Conservation (phyloP, 2,113 vertebrate genomes). For the Noctilio leporinus region DNA sequence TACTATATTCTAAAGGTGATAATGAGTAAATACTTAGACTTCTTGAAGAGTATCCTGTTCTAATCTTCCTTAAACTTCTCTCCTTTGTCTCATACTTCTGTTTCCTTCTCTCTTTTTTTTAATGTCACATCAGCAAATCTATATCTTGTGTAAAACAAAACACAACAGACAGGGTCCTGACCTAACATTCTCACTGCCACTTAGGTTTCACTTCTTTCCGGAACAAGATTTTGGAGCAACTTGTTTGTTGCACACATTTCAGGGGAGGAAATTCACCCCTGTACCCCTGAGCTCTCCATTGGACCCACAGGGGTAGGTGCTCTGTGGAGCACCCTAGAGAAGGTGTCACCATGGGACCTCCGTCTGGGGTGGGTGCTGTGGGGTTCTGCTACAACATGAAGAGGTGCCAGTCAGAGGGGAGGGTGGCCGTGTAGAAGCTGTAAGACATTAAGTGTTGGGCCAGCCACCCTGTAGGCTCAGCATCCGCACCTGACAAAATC, state of each 20-base stretch:
- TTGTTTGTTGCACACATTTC: neutral
- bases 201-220: neutral
- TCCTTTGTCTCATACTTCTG: neutral
- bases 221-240: neutral
- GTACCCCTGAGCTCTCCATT: too few relatives aligned
- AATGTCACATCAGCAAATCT: neutral
- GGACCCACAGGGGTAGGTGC: fast-evolving
- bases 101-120: too few relatives aligned
- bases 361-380: neutral
- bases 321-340: fast-evolving
- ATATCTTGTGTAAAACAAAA: neutral
- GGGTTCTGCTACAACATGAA: too few relatives aligned
- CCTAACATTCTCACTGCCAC: neutral
- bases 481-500: neutral
- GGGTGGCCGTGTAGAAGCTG: neutral
- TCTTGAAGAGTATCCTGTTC: neutral
- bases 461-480: neutral
- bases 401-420: neutral
- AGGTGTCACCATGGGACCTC: neutral
- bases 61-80: neutral
- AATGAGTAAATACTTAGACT: neutral
- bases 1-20: neutral
- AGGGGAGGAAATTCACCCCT: fast-evolving
- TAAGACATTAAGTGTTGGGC: neutral
- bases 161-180: neutral